Evolutionary conservation across 1,140 invertebrate genomes (phyloP), one percentile per base, ranked within the genome.

Genomic region (Triops longicaudatus): DNA sequence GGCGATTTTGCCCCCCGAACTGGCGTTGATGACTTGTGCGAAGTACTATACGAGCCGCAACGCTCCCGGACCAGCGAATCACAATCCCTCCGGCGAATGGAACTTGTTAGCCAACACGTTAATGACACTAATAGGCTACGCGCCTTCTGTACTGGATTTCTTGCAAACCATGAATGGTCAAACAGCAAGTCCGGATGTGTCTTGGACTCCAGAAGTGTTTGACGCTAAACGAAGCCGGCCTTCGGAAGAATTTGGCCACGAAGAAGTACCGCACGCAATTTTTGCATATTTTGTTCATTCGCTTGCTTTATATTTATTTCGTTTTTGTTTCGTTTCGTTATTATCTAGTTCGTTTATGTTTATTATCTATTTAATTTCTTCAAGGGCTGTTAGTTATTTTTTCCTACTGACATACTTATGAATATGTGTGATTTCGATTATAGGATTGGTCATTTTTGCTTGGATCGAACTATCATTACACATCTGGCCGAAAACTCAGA

Each of bases 11-110:
- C 92, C 90, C 27, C 87, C 87, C 80, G 92, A 95, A 79, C 82
- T 90, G 31, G 89, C 91, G 26, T 88, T 95, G 81, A 89, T 91
- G 80, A 84, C 96, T 0, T 86, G 95, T 72, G 89, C 91, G 43
- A 91, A 91, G 82, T 97, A 95, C 94, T 97, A 96, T 82, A 89
- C 91, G 0, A 88, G 89, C 1, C 86, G 93, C 73, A 97, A 97
- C 87, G 91, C 93, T 5, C 93, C 94, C 0, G 94, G 94, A 0
- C 90, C 91, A 0, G 88, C 91, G 80, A 90, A 95, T 80, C 87
- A 93, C 72, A 91, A 90, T 42, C 88, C 88, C 0, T 87, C 88
- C 79, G 88, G 92, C 79, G 95, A 97, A 84, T 95, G 94, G 93
- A 86, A 88, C 6, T 87, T 93, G 80, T 97, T 98, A 83, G 87